A percentile compares a stretch with the other conserved stretches of the same genome.
Evolutionary conservation across 2,888 invertebrate genomes (phyloP).

Genomic region (Napeogenes sylphis): DNA sequence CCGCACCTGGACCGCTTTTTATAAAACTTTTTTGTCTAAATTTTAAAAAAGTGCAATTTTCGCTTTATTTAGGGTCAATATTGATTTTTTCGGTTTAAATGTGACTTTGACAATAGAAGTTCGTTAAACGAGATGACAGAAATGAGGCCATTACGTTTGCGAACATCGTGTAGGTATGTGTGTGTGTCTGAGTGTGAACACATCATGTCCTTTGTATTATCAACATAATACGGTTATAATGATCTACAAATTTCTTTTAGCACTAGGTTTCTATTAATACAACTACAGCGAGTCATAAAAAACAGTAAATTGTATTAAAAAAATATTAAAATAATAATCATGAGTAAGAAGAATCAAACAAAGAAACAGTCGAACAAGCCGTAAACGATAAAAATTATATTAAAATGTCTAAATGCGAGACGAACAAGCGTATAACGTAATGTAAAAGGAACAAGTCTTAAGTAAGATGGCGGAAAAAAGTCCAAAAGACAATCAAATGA

Average conservation of each 20-base stretch:
- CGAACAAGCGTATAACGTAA: constrained; percentile 59
- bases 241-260: too few species aligned
- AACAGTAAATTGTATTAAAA: neutral
- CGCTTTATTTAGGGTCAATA: constrained; percentile 68
- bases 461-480: constrained; percentile 50
- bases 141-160: constrained; percentile 63
- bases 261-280: too few species aligned
- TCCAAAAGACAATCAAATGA: constrained; percentile 74
- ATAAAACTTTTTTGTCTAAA: constrained; percentile 61
- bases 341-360: constrained; percentile 15
- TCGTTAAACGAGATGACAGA: constrained; percentile 61
- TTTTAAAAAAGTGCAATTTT: constrained; percentile 74
- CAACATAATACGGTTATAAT: too few species aligned
- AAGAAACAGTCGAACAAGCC: constrained; percentile 21
- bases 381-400: constrained; percentile 59
- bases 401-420: constrained; percentile 65
- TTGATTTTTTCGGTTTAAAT: constrained; percentile 66
- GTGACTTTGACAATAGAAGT: constrained; percentile 55
- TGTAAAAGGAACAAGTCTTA: constrained; percentile 56
- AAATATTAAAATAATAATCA: constrained; percentile 8
- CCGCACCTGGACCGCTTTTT: constrained; percentile 70
- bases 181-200: neutral
- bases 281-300: neutral
- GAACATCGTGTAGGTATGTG: too few species aligned
- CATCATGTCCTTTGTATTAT: neutral